Conservation (phyloP, 2,888 invertebrate genomes). For the Morpho helenor region DNA sequence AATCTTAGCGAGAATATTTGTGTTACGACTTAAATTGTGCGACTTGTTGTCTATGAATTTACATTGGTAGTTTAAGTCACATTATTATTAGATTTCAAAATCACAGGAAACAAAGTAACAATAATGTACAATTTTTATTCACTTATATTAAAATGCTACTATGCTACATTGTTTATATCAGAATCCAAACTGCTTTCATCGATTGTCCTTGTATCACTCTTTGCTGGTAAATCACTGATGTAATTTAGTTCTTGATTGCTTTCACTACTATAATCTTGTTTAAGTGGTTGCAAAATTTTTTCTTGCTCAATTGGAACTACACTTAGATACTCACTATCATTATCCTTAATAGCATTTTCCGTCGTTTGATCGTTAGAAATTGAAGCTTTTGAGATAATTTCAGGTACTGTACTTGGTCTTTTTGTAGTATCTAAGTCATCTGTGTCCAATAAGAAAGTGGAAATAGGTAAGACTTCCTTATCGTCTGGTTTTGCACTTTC, state of each 20-base stretch:
- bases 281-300: slow-evolving; percentile 42
- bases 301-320: slow-evolving; percentile 59
- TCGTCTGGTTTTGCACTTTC: slow-evolving; percentile 25
- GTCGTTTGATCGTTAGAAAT: slow-evolving; percentile 20
- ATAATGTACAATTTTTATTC: slow-evolving; percentile 44
- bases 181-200: slow-evolving; percentile 56
- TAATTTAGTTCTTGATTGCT: slow-evolving; percentile 58
- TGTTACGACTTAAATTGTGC: slow-evolving; percentile 16
- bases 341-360: slow-evolving; percentile 24
- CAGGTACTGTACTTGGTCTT: slow-evolving; percentile 25
- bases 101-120: slow-evolving; percentile 59
- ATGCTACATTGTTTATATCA: slow-evolving; percentile 58
- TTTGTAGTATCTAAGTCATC: slow-evolving; percentile 55
- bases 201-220: slow-evolving; percentile 69
- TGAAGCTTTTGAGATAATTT: slow-evolving; percentile 30
- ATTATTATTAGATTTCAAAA: slow-evolving; percentile 30
- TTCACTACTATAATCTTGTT: slow-evolving; percentile 49
- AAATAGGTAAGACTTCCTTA: slow-evolving; percentile 40
- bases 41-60: slow-evolving; percentile 30
- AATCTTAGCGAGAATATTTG: slow-evolving; percentile 23
- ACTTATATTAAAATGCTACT: slow-evolving; percentile 39
- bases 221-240: slow-evolving; percentile 70
- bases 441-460: slow-evolving; percentile 62
- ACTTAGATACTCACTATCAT: slow-evolving; percentile 50
- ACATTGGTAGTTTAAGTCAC: slow-evolving; percentile 33